Percentiles rank a stretch among this genome's conserved stretches.
These are phyloP conservation scores for Brachionus koreanus DNA, from an alignment of 1,140 invertebrate genomes.

Conservation along the genomic window DNA sequence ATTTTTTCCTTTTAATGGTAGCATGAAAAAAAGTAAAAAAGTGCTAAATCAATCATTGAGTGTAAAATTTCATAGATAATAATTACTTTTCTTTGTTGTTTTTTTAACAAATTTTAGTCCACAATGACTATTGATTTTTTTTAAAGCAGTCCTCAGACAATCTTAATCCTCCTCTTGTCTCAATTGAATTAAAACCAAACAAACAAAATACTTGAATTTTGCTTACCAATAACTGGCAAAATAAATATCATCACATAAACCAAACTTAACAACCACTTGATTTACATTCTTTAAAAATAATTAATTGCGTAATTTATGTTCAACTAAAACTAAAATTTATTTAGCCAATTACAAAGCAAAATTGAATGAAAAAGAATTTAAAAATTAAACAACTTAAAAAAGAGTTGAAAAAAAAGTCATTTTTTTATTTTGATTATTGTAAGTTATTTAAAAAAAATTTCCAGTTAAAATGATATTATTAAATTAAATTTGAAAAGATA, in stretches of 20 bases:
- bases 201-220: background rate
- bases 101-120: background rate
- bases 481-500: too few species aligned
- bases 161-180: background rate
- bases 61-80: slow-evolving; percentile 33
- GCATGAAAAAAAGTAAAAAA: background rate
- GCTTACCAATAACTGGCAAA: background rate
- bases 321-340: too few species aligned
- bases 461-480: too few species aligned
- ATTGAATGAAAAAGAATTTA: too few species aligned
- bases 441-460: too few species aligned
- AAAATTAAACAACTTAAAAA: too few species aligned
- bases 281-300: background rate
- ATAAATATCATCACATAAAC: background rate
- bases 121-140: background rate
- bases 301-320: background rate
- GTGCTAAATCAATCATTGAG: slow-evolving; percentile 27
- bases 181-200: background rate
- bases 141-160: background rate
- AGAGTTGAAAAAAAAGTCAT: too few species aligned
- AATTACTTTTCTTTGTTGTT: background rate
- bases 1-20: background rate
- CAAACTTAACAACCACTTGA: background rate
- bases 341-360: too few species aligned
- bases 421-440: too few species aligned